A percentile compares a stretch with the other conserved stretches of the same genome.
phyloP scores from a whole-genome alignment of 1,140 invertebrate genomes.

The Papilio glaucus region DNA sequence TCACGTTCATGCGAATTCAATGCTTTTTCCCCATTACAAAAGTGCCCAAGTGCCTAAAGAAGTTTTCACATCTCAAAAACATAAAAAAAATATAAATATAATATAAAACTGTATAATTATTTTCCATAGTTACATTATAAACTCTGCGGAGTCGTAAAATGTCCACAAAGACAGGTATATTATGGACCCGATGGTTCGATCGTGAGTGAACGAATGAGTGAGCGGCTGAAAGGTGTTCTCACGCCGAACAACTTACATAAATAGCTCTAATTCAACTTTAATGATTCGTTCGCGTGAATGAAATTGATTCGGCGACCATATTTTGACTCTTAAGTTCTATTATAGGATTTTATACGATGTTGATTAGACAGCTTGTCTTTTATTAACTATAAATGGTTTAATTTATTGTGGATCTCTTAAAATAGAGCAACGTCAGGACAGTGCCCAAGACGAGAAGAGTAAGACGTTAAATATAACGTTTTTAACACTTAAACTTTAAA shows the following conservation, averaged over 20 bases:
- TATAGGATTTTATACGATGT: slow-evolving; percentile 41
- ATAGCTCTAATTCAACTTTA: slow-evolving; percentile 77
- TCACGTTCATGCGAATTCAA: no score
- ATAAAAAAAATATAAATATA: no score
- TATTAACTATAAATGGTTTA: slow-evolving; percentile 27
- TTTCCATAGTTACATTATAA: background rate
- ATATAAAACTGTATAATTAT: background rate
- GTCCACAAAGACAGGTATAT: slow-evolving; percentile 41
- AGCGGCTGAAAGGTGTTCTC: slow-evolving; percentile 63
- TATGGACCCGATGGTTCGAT: slow-evolving; percentile 53
- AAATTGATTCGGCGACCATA: slow-evolving; percentile 77
- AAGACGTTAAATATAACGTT: background rate
- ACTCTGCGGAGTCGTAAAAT: slow-evolving; percentile 28
- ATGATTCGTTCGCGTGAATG: slow-evolving; percentile 78
- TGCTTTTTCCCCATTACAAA: no score
- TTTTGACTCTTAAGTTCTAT: slow-evolving; percentile 61
- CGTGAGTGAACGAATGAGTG: slow-evolving; percentile 60
- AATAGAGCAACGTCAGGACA: background rate
- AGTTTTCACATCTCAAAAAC: no score
- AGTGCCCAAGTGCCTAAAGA: no score
- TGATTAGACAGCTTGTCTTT: slow-evolving; percentile 45
- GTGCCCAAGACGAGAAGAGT: background rate
- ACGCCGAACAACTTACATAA: slow-evolving; percentile 64
- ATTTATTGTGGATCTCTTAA: slow-evolving; percentile 15
- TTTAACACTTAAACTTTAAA: no score